Evolutionary conservation across 92 coral and sea anemone species (phyloP), one percentile per base, ranked within the genome.

Genomic region (Phymanthus crucifer): DNA sequence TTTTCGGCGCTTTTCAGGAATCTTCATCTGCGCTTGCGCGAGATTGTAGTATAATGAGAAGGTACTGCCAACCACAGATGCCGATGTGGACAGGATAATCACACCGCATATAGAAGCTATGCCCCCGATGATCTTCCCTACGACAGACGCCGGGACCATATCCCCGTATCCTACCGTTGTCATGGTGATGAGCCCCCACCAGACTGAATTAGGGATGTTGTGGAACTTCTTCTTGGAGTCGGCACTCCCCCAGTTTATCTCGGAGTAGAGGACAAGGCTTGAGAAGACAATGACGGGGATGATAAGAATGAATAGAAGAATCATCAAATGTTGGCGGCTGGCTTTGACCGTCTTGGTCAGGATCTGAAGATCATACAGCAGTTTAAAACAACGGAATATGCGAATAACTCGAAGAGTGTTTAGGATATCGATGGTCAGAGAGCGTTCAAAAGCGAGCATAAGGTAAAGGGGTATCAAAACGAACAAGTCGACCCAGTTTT

Each of bases 111-210:
- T 96, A 26, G 98, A 93, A 14, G 98, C 97, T 80, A 96, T 91
- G 1, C 97, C 87, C 8, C 99, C 99, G 17, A 96, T 81, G 24
- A 96, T 74, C 77, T 93, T 89, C 40, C 99, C 99, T 24, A 86
- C 90, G 71, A 90, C 82, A 14, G 99, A 87, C 18, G 90, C 93
- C 38, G 95, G 92, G 32, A 89, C 92, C 83, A 96, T 93, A 71
- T 96, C 99, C 0, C 99, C 99, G 36, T 93, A 96, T 26, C 99
- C 99, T 5, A 96, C 80, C 9, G 99, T 96, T 67, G 99, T 96
- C 94, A 96, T 96, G 78, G 99, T 96, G 87, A 96, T 90, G 18
- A 96, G 83, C 1, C 98, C 97, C 99, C 99, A 96, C 99, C 99
- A 96, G 77, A 85, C 80, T 1, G 98, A 88, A 40, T 89, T 90